Evolutionary conservation across 2,797 vertebrate genomes (phyloP).

Genomic region (Chloroceryle amazona): DNA sequence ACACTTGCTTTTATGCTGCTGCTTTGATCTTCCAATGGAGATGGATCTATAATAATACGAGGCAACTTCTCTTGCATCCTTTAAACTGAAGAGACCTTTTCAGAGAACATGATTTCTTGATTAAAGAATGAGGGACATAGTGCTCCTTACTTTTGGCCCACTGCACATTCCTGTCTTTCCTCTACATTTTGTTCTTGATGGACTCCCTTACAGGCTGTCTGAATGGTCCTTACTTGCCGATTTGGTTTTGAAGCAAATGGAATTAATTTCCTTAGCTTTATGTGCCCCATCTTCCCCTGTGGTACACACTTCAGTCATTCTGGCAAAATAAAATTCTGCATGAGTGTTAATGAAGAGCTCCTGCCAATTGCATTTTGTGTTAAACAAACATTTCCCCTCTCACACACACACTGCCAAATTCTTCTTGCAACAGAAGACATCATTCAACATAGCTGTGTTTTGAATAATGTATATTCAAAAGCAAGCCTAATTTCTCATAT

Average conservation of each 20-base stretch:
- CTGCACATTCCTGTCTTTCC: neutral
- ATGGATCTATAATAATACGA: neutral
- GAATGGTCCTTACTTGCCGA: neutral
- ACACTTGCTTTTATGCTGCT: conserved; percentile 10
- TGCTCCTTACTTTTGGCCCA: neutral
- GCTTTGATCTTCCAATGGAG: conserved; percentile 39
- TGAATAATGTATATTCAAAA: neutral
- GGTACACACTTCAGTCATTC: neutral
- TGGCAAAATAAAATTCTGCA: neutral
- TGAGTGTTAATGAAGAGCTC: neutral
- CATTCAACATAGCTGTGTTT: neutral
- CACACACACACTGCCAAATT: neutral
- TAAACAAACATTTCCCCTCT: neutral
- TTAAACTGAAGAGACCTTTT: neutral
- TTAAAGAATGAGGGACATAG: neutral
- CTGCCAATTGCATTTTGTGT: neutral
- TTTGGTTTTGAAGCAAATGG: neutral
- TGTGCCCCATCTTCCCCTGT: neutral
- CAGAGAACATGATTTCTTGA: neutral
- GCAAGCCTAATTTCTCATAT: neutral
- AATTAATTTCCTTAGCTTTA: neutral
- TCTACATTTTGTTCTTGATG: neutral
- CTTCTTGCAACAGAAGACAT: neutral
- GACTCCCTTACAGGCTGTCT: neutral
- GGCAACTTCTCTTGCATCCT: neutral